Evolutionary conservation across 2,797 vertebrate genomes (phyloP).

Genomic region (Ambastaia sidthimunki): DNA sequence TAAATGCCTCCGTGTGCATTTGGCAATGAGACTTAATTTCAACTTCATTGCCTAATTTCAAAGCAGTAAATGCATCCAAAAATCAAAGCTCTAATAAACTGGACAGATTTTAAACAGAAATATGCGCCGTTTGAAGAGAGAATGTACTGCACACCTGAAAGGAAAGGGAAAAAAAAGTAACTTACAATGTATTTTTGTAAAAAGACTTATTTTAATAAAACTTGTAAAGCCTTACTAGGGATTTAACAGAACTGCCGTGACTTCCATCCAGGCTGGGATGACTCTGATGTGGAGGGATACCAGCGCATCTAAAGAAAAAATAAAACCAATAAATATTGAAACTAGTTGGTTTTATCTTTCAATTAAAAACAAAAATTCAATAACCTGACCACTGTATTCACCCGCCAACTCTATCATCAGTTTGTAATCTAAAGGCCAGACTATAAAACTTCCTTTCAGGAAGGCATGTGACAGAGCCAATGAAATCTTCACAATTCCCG

Average conservation of each 20-base stretch:
- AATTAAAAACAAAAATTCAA: not conserved
- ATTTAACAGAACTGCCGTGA: slow-evolving; percentile 95
- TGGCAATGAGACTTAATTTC: slow-evolving; percentile 65
- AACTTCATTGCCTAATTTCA: slow-evolving; percentile 61
- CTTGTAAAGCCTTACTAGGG: not conserved
- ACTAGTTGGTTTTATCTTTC: not conserved
- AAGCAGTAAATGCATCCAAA: slow-evolving; percentile 75
- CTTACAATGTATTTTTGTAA: no score
- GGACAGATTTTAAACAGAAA: slow-evolving; percentile 76
- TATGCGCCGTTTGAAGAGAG: slow-evolving; percentile 71
- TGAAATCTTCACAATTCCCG: not conserved
- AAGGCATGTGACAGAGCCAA: not conserved
- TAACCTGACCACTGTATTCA: not conserved
- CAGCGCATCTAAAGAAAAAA: slow-evolving; percentile 91
- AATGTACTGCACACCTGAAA: slow-evolving; percentile 70
- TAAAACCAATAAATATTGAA: not conserved
- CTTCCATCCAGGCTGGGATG: slow-evolving; percentile 97
- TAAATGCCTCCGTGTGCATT: slow-evolving; percentile 60
- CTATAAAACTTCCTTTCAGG: slow-evolving; percentile 10
- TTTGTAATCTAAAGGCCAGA: slow-evolving; percentile 25
- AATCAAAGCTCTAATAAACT: slow-evolving; percentile 80
- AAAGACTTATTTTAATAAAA: no score
- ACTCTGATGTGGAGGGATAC: slow-evolving; percentile 94
- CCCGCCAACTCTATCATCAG: slow-evolving; percentile 11
- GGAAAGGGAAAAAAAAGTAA: slow-evolving; percentile 3